Conservation (phyloP, 2,797 vertebrate genomes). For the Falco rusticolus region DNA sequence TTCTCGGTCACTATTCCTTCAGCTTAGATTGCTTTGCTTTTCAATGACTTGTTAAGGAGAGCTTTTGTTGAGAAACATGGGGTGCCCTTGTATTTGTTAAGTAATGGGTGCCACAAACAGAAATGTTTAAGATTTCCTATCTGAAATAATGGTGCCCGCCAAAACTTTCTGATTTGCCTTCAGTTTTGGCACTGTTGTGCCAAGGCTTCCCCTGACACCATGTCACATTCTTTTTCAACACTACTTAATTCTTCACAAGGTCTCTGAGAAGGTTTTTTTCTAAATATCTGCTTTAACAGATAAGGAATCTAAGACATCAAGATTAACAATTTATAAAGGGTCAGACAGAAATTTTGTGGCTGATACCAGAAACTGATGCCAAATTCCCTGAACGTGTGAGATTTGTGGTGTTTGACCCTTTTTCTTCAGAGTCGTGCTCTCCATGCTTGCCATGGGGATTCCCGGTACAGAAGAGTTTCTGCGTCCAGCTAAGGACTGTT, state of each 20-base stretch:
- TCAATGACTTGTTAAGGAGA: not conserved
- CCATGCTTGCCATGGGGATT: not conserved
- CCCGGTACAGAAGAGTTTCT: not conserved
- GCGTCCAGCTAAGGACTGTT: not conserved
- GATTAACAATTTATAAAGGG: not conserved
- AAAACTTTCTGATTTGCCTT: not conserved
- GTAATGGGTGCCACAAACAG: not conserved
- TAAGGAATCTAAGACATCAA: not conserved
- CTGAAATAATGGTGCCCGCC: not conserved
- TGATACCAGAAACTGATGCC: not conserved
- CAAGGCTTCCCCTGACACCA: not conserved
- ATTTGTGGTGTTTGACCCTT: not conserved
- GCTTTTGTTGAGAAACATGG: not conserved
- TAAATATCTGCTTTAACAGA: not conserved
- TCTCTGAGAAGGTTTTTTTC: not conserved
- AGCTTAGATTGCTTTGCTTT: not conserved
- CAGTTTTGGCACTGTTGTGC: not conserved
- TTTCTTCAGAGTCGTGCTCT: not conserved
- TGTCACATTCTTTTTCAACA: not conserved
- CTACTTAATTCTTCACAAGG: not conserved
- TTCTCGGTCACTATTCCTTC: not conserved
- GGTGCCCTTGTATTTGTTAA: not conserved
- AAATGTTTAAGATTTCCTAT: not conserved
- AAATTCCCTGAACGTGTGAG: not conserved
- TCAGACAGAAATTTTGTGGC: not conserved